Evolutionary conservation across 2,888 invertebrate species (phyloP).

Genomic region (Tipula helvola): DNA sequence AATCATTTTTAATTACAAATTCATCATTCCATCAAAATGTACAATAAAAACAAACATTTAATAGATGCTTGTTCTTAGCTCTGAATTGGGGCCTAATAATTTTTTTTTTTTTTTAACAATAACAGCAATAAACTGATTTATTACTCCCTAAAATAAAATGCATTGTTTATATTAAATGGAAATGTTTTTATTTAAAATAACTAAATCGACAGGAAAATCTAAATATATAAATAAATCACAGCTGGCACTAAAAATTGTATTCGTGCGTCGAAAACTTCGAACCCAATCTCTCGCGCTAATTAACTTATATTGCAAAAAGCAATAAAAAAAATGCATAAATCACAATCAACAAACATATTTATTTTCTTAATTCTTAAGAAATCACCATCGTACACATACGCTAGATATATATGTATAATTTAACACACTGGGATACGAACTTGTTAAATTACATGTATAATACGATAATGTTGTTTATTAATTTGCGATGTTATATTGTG

Average conservation of each 20-base stretch:
- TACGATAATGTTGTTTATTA: background rate
- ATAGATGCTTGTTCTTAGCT: background rate
- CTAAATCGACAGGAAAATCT: background rate
- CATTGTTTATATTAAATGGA: background rate
- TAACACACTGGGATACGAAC: background rate
- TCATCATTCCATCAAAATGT: background rate
- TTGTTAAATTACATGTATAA: background rate
- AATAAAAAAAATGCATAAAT: background rate
- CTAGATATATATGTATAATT: background rate
- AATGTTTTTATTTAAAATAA: background rate
- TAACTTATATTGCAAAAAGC: background rate
- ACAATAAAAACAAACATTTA: background rate
- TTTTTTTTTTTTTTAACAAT: background rate
- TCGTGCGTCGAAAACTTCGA: background rate
- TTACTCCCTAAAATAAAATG: background rate
- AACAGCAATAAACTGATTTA: constrained; percentile 4
- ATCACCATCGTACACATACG: background rate
- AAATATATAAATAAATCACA: background rate
- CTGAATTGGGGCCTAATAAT: background rate
- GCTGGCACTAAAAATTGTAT: background rate
- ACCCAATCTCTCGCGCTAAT: background rate
- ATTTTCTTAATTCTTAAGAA: constrained; percentile 4
- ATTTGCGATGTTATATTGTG: too few species aligned
- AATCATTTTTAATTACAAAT: background rate
- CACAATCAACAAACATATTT: constrained; percentile 4